Percentiles rank a stretch among this genome's conserved stretches.
Conservation (phyloP, 2,113 vertebrate species). For the Engystomops pustulosus region DNA sequence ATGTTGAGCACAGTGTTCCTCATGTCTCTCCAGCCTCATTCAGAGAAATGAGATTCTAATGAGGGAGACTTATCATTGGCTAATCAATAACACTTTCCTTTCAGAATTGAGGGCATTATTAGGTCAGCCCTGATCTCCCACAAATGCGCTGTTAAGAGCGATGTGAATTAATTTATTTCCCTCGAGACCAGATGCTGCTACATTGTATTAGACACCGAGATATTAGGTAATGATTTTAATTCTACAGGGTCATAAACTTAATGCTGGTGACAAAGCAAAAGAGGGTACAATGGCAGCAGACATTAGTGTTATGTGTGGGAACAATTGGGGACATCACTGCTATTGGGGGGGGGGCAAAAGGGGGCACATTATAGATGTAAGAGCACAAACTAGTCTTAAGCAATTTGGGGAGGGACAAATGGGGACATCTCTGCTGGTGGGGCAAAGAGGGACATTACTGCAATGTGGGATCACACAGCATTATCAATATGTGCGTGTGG, state of each 20-base stretch:
- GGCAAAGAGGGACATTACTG: too few species aligned
- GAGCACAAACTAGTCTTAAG: too few species aligned
- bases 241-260: neutral
- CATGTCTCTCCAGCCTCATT: slow-evolving; percentile 18
- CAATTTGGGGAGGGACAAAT: too few species aligned
- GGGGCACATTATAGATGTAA: too few species aligned
- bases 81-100: slow-evolving; percentile 57
- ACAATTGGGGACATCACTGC: too few species aligned
- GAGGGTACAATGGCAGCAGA: neutral
- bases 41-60: slow-evolving; percentile 54
- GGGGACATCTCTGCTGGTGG: too few species aligned
- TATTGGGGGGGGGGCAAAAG: too few species aligned
- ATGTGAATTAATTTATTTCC: slow-evolving; percentile 39
- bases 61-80: slow-evolving; percentile 40
- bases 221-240: neutral
- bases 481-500: too few species aligned
- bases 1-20: neutral
- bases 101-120: slow-evolving; percentile 48
- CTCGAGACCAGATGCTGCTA: neutral
- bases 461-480: too few species aligned
- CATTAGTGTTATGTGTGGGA: neutral
- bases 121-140: slow-evolving; percentile 41
- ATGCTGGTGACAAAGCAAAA: neutral
- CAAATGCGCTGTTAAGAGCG: slow-evolving; percentile 24
- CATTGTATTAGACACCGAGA: neutral